These are phyloP conservation scores for Drosophila parabipectinata DNA, from an alignment of 1,140 invertebrate species.

Conservation along the genomic window DNA sequence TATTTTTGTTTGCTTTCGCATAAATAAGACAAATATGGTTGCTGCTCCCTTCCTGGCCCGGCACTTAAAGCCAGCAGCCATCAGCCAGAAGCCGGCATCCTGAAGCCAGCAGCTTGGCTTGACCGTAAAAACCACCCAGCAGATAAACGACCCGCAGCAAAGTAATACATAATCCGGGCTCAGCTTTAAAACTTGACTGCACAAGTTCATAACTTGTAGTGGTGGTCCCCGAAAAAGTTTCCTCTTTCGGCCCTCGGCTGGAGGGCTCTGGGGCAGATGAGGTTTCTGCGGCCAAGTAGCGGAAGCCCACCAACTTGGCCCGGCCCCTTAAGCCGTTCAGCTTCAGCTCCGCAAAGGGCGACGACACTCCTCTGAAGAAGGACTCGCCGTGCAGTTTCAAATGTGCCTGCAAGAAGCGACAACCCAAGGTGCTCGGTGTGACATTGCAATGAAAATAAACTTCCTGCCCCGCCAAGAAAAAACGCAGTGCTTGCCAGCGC, in stretches of 20 bases:
- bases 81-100: background rate
- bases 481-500: slow-evolving; percentile 17
- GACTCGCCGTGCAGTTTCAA: slow-evolving; percentile 40
- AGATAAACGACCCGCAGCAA: slow-evolving; percentile 61
- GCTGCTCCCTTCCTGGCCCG: background rate
- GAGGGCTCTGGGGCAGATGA: background rate
- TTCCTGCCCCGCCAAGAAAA: slow-evolving; percentile 16
- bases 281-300: slow-evolving; percentile 16
- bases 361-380: slow-evolving; percentile 37
- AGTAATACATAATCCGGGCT: slow-evolving; percentile 78
- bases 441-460: slow-evolving; percentile 71
- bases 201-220: slow-evolving; percentile 76
- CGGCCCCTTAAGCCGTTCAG: slow-evolving; percentile 57
- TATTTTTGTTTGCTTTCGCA: slow-evolving; percentile 60
- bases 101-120: slow-evolving; percentile 15
- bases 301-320: slow-evolving; percentile 39
- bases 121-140: slow-evolving; percentile 59
- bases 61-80: background rate
- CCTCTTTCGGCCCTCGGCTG: slow-evolving; percentile 1
- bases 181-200: slow-evolving; percentile 79
- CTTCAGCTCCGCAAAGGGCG: slow-evolving; percentile 39
- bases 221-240: slow-evolving; percentile 52
- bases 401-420: slow-evolving; percentile 28
- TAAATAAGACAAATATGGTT: slow-evolving; percentile 73
- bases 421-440: slow-evolving; percentile 33